A percentile compares a stretch with the other conserved stretches of the same genome.
These are phyloP conservation scores for Brassicogethes aeneus DNA, from an alignment of 2,888 invertebrate species.

Conservation along the genomic window DNA sequence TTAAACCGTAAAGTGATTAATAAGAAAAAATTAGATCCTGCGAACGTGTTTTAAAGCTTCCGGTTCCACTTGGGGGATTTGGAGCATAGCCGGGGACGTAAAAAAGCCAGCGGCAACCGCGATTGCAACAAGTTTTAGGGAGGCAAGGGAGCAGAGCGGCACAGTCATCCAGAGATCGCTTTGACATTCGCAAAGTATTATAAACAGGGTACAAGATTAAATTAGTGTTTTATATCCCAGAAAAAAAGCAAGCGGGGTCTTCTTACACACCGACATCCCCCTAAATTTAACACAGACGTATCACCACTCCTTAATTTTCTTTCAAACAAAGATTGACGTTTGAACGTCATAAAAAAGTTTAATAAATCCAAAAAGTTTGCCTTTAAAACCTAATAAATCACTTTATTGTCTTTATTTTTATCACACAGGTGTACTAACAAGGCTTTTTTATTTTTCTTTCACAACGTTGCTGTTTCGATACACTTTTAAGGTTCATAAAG, in stretches of 20 bases:
- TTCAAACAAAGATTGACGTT: conserved; percentile 13
- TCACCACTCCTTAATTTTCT: conserved; percentile 12
- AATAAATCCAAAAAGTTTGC: conserved; percentile 1
- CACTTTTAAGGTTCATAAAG: no score
- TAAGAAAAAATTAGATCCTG: conserved; percentile 30
- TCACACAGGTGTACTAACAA: no score
- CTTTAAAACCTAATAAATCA: background rate
- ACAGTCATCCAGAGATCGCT: conserved; percentile 18
- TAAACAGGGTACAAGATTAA: conserved; percentile 36
- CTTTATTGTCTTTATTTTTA: no score
- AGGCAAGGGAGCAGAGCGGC: conserved; percentile 20
- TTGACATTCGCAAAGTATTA: conserved; percentile 34
- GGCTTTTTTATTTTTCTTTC: no score
- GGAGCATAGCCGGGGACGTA: conserved; percentile 23
- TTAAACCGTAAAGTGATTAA: conserved; percentile 28
- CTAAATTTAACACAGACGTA: conserved; percentile 21
- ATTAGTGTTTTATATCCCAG: conserved; percentile 36
- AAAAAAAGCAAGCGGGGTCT: conserved; percentile 30
- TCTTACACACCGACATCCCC: conserved; percentile 20
- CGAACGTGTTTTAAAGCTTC: conserved; percentile 33
- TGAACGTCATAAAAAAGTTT: conserved; percentile 12
- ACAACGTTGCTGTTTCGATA: no score
- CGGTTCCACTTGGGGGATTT: conserved; percentile 30
- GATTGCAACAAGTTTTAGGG: conserved; percentile 33
- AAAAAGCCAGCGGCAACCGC: conserved; percentile 31